Base-by-base conservation (phyloP, 2,797 vertebrate genomes). In the Anomalospiza imberbis region DNA sequence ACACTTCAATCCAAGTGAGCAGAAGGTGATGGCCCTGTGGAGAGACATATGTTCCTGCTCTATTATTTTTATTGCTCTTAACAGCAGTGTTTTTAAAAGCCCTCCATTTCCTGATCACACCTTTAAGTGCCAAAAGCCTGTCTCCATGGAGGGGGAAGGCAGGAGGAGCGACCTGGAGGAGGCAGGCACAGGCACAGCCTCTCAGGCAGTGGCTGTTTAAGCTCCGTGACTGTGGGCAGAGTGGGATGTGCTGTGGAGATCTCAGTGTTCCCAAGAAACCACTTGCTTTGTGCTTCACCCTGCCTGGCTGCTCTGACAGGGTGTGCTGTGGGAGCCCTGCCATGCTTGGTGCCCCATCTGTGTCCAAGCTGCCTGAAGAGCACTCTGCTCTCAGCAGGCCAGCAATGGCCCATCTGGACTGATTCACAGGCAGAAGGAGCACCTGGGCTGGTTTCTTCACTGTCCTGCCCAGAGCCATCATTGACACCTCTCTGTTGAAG, bases 51-150 rank as follows among this genome's bases (percentile, higher is more conserved):
- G 94, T 78, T 93, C 81, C 72, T 63, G 51, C 76, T 85, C 80
- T 88, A 60, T 95, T 95, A 93, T 96, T 94, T 94, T 81, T 93
- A 92, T 93, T 96, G 85, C 63, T 95, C 76, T 55, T 88, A 96
- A 96, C 84, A 91, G 85, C 70, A 76, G 76, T 70, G 88, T 70
- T 95, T 96, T 86, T 73, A 68, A 88, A 95, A 92, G 82, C 58
- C 66, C 19, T 78, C 40, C 47, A 85, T 95, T 92, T 94, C 62
- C 85, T 42, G 54, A 81, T 85, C 76, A 36, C 79, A 91, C 55
- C 85, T 95, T 68, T 24, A 88, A 91, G 85, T 9, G 73, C 83
- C 79, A 89, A 89, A 92, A 78, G 73, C 68, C 0, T 0, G 34
- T 75, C 68, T 85, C 70, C 1, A 0, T 25, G 11, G 3, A 13